Evolutionary conservation across 2,797 vertebrate species (phyloP).

Genomic region (Arrhamphus sclerolepis): DNA sequence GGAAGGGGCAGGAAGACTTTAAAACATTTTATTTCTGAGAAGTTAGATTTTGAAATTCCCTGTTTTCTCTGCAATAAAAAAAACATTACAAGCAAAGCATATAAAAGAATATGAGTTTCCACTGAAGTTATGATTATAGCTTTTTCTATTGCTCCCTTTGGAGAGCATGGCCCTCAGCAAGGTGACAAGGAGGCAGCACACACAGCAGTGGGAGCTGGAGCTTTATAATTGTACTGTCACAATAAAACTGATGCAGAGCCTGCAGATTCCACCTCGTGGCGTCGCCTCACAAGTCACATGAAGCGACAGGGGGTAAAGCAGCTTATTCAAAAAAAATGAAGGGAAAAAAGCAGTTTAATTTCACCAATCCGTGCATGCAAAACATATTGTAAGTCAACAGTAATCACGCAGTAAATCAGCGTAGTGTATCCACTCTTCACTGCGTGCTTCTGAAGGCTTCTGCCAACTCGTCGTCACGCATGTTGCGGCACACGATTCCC

Average conservation of each 20-base stretch:
- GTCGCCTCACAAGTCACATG: constrained; percentile 38
- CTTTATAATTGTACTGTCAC: constrained; percentile 77
- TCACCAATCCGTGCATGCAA: constrained; percentile 25
- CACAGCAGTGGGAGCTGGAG: constrained; percentile 56
- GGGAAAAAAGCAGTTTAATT: constrained; percentile 23
- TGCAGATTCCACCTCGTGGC: constrained; percentile 59
- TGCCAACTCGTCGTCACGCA: constrained; percentile 36
- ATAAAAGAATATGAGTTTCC: constrained; percentile 75
- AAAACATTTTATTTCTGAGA: constrained; percentile 57
- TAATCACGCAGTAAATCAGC: constrained; percentile 2
- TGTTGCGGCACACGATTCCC: constrained; percentile 39
- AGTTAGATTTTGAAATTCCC: constrained; percentile 56
- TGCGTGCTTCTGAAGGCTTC: neutral
- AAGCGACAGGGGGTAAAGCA: constrained; percentile 26
- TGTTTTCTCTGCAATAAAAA: constrained; percentile 63
- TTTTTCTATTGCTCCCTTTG: constrained; percentile 67
- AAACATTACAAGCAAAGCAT: constrained; percentile 66
- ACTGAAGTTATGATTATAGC: constrained; percentile 73
- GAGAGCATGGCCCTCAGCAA: constrained; percentile 70
- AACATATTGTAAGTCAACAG: neutral
- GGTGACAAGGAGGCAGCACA: constrained; percentile 65
- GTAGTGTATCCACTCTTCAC: constrained; percentile 10
- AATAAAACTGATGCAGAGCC: constrained; percentile 76
- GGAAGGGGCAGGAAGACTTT: constrained; percentile 45
- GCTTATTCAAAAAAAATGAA: constrained; percentile 37